These are phyloP conservation scores for Globodera rostochiensis DNA, from an alignment of 1,140 invertebrate species.

Conservation along the genomic window DNA sequence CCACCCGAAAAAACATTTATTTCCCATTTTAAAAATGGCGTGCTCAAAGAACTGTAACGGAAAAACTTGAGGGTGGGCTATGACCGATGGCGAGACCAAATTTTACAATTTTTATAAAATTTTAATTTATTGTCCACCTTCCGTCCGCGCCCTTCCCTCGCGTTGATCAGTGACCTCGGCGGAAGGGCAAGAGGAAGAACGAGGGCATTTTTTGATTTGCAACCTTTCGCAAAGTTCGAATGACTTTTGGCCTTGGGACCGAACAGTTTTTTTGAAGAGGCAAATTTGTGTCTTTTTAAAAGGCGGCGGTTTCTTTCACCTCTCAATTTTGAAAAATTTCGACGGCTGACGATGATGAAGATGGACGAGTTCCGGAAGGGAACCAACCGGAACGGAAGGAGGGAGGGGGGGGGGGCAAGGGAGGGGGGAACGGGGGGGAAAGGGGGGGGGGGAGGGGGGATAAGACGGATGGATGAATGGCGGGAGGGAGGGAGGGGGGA, in stretches of 20 bases:
- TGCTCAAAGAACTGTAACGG: background rate
- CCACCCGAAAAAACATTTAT: background rate
- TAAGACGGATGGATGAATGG: background rate
- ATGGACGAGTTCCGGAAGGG: background rate
- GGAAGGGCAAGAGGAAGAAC: background rate
- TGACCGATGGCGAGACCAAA: slow-evolving; percentile 1
- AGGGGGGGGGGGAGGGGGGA: background rate
- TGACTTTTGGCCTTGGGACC: background rate
- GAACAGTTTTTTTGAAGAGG: background rate
- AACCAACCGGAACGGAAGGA: background rate
- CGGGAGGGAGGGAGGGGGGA: no score
- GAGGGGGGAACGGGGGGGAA: background rate
- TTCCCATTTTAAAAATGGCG: background rate
- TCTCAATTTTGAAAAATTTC: background rate
- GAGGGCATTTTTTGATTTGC: background rate
- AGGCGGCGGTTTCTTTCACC: background rate
- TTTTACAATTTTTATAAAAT: background rate
- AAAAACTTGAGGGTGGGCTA: background rate
- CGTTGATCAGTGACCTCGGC: background rate
- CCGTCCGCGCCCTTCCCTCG: no score
- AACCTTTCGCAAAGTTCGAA: background rate
- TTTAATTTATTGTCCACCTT: background rate
- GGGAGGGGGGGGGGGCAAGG: no score
- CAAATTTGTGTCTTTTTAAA: background rate
- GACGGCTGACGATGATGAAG: background rate